Evolutionary conservation across 2,888 invertebrate species (phyloP).

Genomic region (Cataglyphis altisquamis): DNA sequence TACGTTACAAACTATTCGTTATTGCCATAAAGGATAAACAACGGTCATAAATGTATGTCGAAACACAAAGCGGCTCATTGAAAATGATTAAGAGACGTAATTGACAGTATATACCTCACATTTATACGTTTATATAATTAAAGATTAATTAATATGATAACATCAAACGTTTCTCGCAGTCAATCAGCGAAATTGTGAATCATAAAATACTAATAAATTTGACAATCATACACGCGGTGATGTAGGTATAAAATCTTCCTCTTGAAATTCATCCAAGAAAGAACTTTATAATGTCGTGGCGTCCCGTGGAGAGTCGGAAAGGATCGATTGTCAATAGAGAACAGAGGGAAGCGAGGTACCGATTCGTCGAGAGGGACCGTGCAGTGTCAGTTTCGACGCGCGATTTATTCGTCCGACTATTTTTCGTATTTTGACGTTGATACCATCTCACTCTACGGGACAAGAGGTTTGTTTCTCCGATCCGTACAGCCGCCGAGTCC

Average conservation of each 20-base stretch:
- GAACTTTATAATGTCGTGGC: conserved; percentile 27
- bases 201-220: conserved; percentile 10
- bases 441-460: conserved; percentile 58
- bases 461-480: conserved; percentile 62
- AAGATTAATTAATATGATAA: background rate
- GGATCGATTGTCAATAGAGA: conserved; percentile 50
- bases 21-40: background rate
- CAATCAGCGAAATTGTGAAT: background rate
- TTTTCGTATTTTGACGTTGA: conserved; percentile 59
- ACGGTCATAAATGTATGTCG: background rate
- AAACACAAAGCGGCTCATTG: background rate
- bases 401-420: conserved; percentile 60
- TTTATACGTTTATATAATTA: conserved; percentile 13
- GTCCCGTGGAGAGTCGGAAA: conserved; percentile 43
- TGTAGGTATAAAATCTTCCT: conserved; percentile 11
- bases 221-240: background rate
- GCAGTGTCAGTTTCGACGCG: conserved; percentile 47
- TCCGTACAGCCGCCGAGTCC: conserved; percentile 35
- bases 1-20: background rate
- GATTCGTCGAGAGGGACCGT: conserved; percentile 27
- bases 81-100: background rate
- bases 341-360: conserved; percentile 41
- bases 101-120: background rate
- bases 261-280: background rate
- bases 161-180: background rate